Evolutionary conservation across 2,888 invertebrate genomes (phyloP).

Genomic region (Patella depressa): DNA sequence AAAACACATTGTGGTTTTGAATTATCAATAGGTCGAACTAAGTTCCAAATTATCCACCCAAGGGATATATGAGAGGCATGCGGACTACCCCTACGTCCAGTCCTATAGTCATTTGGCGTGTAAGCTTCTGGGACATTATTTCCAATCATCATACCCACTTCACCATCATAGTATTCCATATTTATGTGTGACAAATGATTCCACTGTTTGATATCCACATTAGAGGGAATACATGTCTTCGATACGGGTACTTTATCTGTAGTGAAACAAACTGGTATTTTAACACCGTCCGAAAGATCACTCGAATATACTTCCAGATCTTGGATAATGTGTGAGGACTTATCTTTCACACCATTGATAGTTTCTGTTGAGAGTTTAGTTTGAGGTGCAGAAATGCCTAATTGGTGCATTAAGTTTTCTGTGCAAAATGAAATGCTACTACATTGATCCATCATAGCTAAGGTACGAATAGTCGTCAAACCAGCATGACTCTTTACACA

Average conservation of each 20-base stretch:
- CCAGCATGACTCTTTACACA: constrained; percentile 24
- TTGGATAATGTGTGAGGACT: neutral
- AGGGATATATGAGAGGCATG: constrained; percentile 19
- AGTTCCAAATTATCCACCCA: constrained; percentile 21
- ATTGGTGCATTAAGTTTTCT: neutral
- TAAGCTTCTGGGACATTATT: constrained; percentile 19
- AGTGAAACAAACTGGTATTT: constrained; percentile 4
- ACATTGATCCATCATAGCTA: constrained; percentile 34
- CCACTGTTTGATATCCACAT: constrained; percentile 19
- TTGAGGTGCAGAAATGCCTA: neutral
- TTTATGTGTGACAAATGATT: constrained; percentile 10
- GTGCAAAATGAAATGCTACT: constrained; percentile 20
- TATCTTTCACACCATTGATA: neutral
- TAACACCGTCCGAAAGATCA: neutral
- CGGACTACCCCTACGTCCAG: constrained; percentile 18
- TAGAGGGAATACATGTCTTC: constrained; percentile 13
- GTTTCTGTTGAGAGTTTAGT: neutral
- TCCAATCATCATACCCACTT: constrained; percentile 23
- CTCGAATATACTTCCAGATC: neutral
- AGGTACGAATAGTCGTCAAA: constrained; percentile 28
- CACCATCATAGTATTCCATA: constrained; percentile 1
- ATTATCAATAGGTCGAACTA: no score
- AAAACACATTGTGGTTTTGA: no score
- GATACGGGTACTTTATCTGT: constrained; percentile 12
- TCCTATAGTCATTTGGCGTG: constrained; percentile 10